Conservation (phyloP, 1,140 invertebrate genomes). For the Popillia japonica region DNA sequence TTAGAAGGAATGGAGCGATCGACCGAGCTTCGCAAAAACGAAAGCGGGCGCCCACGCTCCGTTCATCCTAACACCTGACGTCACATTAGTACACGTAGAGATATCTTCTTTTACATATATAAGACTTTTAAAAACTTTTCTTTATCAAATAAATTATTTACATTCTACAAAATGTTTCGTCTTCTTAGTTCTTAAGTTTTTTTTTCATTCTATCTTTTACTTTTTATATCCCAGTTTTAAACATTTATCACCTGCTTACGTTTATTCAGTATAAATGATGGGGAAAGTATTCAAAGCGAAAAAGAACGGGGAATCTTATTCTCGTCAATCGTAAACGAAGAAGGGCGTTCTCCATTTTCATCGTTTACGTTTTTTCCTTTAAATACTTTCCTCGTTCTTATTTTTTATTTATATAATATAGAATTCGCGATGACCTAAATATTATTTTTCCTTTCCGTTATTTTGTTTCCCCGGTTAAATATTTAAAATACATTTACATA, state of each 20-base stretch:
- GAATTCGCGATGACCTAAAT: neutral
- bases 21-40: slow-evolving; percentile 28
- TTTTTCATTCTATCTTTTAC: slow-evolving; percentile 20
- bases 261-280: neutral
- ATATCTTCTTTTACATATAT: slow-evolving; percentile 45
- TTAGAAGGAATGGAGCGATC: slow-evolving; percentile 45
- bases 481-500: slow-evolving; percentile 27
- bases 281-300: slow-evolving; percentile 16
- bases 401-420: slow-evolving; percentile 11
- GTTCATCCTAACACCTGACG: slow-evolving; percentile 26
- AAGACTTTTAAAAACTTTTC: slow-evolving; percentile 47
- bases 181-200: neutral
- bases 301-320: neutral
- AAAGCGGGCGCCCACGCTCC: slow-evolving; percentile 31
- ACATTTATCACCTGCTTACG: slow-evolving; percentile 43
- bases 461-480: slow-evolving; percentile 8
- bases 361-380: slow-evolving; percentile 9
- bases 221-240: neutral
- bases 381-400: neutral
- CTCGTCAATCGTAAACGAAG: neutral
- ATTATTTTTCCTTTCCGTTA: slow-evolving; percentile 15
- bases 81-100: slow-evolving; percentile 43
- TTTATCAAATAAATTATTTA: slow-evolving; percentile 55
- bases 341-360: neutral
- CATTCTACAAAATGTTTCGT: slow-evolving; percentile 55